phyloP scores from a whole-genome alignment of 2,888 invertebrate species.

The Caenorhabditis imperialis region DNA sequence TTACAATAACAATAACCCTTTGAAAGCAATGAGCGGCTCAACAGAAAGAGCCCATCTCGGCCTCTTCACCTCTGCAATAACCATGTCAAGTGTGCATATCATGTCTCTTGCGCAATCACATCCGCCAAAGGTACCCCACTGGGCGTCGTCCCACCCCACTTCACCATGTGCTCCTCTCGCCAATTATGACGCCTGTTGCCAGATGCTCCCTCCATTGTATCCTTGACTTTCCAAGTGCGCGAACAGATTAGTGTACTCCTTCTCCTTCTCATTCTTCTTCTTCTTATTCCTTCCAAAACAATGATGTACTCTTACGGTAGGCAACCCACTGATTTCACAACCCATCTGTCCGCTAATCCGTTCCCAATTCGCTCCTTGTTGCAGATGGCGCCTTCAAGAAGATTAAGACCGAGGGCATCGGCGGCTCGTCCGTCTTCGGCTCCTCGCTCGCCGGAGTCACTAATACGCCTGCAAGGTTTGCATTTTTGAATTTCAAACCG shows the following conservation, averaged over 20 bases:
- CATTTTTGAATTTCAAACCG: background rate
- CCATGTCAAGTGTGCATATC: conserved; percentile 37
- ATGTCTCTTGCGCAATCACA: conserved; percentile 30
- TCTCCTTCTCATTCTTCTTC: conserved; percentile 10
- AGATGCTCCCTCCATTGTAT: conserved; percentile 48
- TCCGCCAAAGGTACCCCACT: conserved; percentile 40
- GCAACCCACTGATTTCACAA: conserved; percentile 5
- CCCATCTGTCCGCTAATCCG: conserved; percentile 8
- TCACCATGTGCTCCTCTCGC: conserved; percentile 43
- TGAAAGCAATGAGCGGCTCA: too few species aligned
- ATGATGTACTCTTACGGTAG: conserved; percentile 49
- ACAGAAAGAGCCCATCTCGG: too few species aligned
- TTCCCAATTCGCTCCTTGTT: conserved; percentile 13
- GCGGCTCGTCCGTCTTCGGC: conserved; percentile 52
- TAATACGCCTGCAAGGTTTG: conserved; percentile 67
- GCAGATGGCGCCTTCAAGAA: conserved; percentile 76
- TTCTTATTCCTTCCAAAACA: conserved; percentile 15
- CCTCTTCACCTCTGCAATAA: conserved; percentile 3
- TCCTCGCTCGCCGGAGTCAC: conserved; percentile 62
- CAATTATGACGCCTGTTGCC: conserved; percentile 55
- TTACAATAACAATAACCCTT: too few species aligned
- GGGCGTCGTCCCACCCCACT: conserved; percentile 12
- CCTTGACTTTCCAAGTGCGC: conserved; percentile 55
- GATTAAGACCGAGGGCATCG: conserved; percentile 72
- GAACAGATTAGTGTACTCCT: conserved; percentile 20